Base-by-base conservation (phyloP, 2,888 invertebrate species). In the Habrosyne pyritoides region DNA sequence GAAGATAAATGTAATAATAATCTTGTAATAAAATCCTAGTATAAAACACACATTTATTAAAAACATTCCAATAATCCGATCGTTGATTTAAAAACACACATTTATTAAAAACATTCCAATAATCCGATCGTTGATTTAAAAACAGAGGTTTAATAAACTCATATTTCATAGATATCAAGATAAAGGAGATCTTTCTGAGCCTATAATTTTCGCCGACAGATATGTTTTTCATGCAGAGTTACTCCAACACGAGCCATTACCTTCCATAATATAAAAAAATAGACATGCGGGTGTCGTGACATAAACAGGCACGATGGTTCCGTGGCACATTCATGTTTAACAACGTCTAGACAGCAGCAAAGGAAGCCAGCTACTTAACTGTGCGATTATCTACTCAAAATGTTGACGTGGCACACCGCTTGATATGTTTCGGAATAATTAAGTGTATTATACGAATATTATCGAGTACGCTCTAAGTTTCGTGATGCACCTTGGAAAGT, bases 131-230 rank as follows among this genome's bases (percentile, higher is more conserved):
- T 18, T 18, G 21, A 21, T 47, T 21, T 47, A 12, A 10, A 47
- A 22, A 22, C 21, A 48, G 24, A 8, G n/a, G 26, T 14, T 10
- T 50, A 50, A 3, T 18, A 18, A 28, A 18, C 30, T 21, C 28
- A 50, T 50, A 28, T 49, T 49, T 50, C 10, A 50, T 50, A 4
- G 10, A 7, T 18, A 30, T 21, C 26, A 47, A 46, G 53, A 52
- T 36, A 55, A 48, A 55, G 21, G 24, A 42, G 22, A 53, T 49
- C 28, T 42, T 48, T 46, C 12, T 21, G 21, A 53, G 26, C 36
- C 53, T 49, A 36, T 21, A 12, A 56, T 56, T 56, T 56, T 48
- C 48, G 53, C 33, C n/a, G 21, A 10, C 52, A 52, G 46, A 53
- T 52, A 52, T 49, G 52, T 55, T 49, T 53, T 55, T 42, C 52